Conservation (phyloP, 2,113 vertebrate genomes). For the Pseudorasbora parva region DNA sequence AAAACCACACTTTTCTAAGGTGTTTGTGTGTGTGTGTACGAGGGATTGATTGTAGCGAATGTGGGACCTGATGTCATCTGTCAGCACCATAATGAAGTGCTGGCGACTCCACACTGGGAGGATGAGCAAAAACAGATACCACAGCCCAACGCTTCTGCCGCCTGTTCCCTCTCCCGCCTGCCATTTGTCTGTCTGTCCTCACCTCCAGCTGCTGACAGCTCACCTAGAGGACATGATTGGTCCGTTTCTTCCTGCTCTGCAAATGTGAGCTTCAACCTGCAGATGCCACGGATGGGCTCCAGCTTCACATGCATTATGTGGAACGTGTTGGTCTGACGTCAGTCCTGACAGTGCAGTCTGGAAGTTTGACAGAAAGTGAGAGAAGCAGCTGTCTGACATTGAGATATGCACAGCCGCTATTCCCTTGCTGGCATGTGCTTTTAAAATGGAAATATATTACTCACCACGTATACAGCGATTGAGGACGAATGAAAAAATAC, state of each 20-base stretch:
- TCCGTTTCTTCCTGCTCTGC: not conserved
- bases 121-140: constrained; percentile 45
- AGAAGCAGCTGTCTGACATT: not conserved
- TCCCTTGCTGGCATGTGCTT: not conserved
- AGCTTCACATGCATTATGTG: not conserved
- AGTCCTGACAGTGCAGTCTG: constrained; percentile 3
- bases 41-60: constrained; percentile 32
- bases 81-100: constrained; percentile 59
- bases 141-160: constrained; percentile 22
- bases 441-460: constrained; percentile 30
- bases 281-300: not conserved
- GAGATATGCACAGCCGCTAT: not conserved
- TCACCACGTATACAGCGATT: not conserved
- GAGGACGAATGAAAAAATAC: not conserved
- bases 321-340: not conserved
- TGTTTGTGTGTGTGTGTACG: constrained; percentile 8
- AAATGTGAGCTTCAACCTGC: not conserved
- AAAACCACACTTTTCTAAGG: not conserved
- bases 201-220: constrained; percentile 23
- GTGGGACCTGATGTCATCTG: constrained; percentile 50
- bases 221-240: not conserved
- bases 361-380: not conserved
- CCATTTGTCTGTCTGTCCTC: constrained; percentile 28
- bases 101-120: constrained; percentile 5
- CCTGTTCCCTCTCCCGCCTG: not conserved